phyloP scores from a whole-genome alignment of 2,888 invertebrate genomes.

The Spodoptera littoralis region DNA sequence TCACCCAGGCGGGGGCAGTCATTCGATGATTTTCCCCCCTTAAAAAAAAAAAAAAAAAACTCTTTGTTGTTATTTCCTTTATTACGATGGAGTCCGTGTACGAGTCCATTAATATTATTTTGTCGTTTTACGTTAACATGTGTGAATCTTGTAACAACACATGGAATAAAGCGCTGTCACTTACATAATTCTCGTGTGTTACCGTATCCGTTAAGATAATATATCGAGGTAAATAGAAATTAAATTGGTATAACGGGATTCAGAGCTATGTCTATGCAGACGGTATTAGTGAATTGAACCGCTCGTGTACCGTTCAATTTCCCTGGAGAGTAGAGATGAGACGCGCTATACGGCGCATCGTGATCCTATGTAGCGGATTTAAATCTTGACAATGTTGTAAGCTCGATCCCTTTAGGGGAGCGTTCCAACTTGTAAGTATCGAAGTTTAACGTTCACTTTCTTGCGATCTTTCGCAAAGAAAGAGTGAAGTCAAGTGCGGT shows the following conservation, averaged over 20 bases:
- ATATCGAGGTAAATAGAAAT: conserved; percentile 18
- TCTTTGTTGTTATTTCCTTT: conserved; percentile 22
- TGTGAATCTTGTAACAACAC: conserved; percentile 29
- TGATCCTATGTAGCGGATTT: conserved; percentile 61
- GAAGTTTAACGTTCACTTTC: conserved; percentile 47
- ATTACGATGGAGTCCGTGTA: conserved; percentile 16
- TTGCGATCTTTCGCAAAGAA: conserved; percentile 49
- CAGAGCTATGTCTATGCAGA: conserved; percentile 27
- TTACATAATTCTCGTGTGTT: conserved; percentile 24
- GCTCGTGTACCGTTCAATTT: conserved; percentile 66
- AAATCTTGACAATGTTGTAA: conserved; percentile 66
- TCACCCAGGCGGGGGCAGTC: no score
- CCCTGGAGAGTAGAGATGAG: conserved; percentile 65
- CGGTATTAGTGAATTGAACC: conserved; percentile 68
- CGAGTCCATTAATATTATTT: conserved; percentile 34
- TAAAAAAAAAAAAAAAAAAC: no score
- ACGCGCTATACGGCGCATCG: conserved; percentile 60
- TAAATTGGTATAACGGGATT: conserved; percentile 21
- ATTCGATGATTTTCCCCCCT: no score
- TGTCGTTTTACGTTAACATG: conserved; percentile 29
- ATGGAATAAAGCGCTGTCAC: conserved; percentile 21
- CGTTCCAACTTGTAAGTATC: conserved; percentile 41
- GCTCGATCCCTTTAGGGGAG: conserved; percentile 57
- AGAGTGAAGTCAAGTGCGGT: conserved; percentile 31
- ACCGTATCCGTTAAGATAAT: conserved; percentile 11